These are phyloP conservation scores for Oreochromis niloticus DNA, from an alignment of 2,113 vertebrate genomes.

Conservation along the genomic window DNA sequence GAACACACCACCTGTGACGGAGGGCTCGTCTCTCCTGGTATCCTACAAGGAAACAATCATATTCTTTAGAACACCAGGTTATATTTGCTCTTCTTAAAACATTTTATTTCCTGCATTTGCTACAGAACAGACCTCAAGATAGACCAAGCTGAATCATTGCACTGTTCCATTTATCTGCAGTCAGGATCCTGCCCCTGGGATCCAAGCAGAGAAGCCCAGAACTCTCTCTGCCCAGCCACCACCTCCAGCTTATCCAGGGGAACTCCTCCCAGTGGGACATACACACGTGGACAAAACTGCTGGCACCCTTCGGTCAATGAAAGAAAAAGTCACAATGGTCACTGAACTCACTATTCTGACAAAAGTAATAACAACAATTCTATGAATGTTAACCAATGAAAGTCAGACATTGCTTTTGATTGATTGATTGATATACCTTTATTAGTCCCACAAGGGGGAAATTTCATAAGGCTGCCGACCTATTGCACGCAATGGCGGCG, in stretches of 20 bases:
- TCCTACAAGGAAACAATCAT: background rate
- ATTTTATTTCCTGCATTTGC: background rate
- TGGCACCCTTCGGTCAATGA: background rate
- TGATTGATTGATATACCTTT: too few species aligned
- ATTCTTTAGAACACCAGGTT: accelerated
- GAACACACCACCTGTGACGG: background rate
- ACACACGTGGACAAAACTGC: background rate
- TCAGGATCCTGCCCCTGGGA: background rate
- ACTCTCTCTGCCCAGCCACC: background rate
- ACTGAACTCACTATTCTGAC: background rate
- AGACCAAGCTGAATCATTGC: background rate
- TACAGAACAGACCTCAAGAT: background rate
- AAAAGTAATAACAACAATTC: background rate
- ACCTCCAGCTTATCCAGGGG: background rate
- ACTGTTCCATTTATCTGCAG: background rate
- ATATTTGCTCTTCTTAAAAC: background rate
- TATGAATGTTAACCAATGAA: background rate
- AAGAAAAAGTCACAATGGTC: background rate
- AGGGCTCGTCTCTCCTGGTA: background rate
- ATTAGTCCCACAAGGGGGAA: too few species aligned
- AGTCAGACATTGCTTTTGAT: background rate
- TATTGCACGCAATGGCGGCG: too few species aligned
- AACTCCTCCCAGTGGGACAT: accelerated
- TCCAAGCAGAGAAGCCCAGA: background rate
- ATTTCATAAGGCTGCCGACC: too few species aligned